phyloP scores from a whole-genome alignment of 2,888 invertebrate species.

The Lypha dubia region DNA sequence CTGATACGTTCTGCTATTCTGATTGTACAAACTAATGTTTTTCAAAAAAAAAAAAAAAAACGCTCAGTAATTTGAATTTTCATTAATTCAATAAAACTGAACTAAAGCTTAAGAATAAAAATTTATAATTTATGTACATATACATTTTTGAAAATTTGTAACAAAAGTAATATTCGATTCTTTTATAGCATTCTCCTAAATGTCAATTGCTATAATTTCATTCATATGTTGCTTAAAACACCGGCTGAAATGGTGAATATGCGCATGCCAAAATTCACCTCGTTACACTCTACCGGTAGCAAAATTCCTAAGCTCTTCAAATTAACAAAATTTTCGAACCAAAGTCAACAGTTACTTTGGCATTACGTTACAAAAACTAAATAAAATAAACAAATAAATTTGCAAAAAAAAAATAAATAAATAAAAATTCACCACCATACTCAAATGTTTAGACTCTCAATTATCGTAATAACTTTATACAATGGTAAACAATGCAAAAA shows the following conservation, averaged over 20 bases:
- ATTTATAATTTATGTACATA: too few species aligned
- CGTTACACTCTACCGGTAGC: constrained; percentile 51
- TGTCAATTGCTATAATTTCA: constrained; percentile 41
- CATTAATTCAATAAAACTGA: too few species aligned
- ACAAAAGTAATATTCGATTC: too few species aligned
- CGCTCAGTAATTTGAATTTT: too few species aligned
- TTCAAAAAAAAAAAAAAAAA: too few species aligned
- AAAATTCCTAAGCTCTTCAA: constrained; percentile 59
- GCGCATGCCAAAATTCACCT: constrained; percentile 75
- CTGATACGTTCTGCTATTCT: too few species aligned
- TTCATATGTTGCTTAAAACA: constrained; percentile 69
- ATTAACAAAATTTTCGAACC: constrained; percentile 61
- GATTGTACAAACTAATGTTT: too few species aligned
- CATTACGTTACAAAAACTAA: constrained; percentile 40
- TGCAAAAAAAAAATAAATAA: too few species aligned
- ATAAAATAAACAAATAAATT: constrained; percentile 15
- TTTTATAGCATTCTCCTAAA: constrained; percentile 27
- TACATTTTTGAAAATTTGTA: too few species aligned
- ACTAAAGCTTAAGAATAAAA: too few species aligned
- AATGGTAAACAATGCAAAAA: constrained; percentile 57
- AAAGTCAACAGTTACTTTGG: constrained; percentile 68
- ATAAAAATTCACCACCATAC: constrained; percentile 57
- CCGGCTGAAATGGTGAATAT: constrained; percentile 80
- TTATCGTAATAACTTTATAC: constrained; percentile 70
- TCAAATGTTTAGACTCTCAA: constrained; percentile 67